phyloP scores from a whole-genome alignment of 2,797 vertebrate genomes.

The Myoxocephalus aenaeus region DNA sequence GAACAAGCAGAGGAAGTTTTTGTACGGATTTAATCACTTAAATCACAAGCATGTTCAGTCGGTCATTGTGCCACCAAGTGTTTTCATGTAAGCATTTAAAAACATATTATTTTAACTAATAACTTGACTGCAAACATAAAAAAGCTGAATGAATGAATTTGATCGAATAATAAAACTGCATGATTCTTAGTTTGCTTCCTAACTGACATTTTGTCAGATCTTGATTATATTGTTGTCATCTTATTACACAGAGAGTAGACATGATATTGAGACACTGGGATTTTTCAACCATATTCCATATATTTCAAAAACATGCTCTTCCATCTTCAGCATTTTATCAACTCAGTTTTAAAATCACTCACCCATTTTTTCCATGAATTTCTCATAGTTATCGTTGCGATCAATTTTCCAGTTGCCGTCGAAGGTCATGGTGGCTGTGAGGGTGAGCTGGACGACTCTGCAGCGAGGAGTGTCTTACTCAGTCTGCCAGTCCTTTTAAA shows the following conservation, averaged over 20 bases:
- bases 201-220: not conserved
- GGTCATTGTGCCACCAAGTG: not conserved
- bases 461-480: slow-evolving; percentile 56
- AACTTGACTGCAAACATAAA: not conserved
- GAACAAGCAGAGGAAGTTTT: slow-evolving; percentile 47
- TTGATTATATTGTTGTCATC: not conserved
- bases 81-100: not conserved
- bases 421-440: slow-evolving; percentile 87
- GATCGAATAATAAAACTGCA: not conserved
- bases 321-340: not conserved
- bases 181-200: not conserved
- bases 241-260: not conserved
- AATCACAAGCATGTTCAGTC: not conserved
- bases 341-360: slow-evolving; percentile 64
- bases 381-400: slow-evolving; percentile 94
- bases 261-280: not conserved
- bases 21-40: slow-evolving; percentile 31
- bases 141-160: not conserved
- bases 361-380: slow-evolving; percentile 98
- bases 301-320: not conserved
- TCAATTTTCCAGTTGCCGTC: slow-evolving; percentile 92
- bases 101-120: not conserved
- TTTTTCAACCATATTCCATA: not conserved
- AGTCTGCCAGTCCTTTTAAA: slow-evolving; percentile 70
- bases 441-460: slow-evolving; percentile 47